These are phyloP conservation scores for Philantomba maxwellii DNA, from an alignment of 2,113 vertebrate genomes.

Conservation along the genomic window DNA sequence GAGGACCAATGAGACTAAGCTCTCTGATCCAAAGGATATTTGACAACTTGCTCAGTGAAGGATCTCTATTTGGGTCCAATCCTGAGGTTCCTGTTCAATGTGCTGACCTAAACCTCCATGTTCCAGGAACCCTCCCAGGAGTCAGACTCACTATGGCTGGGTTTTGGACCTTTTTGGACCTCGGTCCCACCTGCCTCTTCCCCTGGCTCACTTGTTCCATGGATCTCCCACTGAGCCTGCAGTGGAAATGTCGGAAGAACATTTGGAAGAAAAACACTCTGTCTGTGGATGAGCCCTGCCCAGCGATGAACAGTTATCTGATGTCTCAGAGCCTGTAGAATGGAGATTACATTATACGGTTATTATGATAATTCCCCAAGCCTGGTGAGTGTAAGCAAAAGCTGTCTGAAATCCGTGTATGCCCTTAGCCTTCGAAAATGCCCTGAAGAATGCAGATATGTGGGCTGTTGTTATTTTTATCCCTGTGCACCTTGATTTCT, in stretches of 20 bases:
- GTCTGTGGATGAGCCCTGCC: not conserved
- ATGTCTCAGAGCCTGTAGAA: not conserved
- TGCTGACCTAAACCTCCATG: too few relatives aligned
- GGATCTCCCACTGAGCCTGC: not conserved
- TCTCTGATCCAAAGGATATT: not conserved
- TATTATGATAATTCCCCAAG: not conserved
- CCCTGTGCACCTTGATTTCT: not conserved
- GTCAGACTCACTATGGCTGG: not conserved
- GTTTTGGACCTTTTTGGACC: not conserved
- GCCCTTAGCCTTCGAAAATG: not conserved
- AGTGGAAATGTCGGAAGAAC: too few relatives aligned
- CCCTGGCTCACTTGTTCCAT: not conserved
- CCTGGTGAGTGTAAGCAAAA: not conserved
- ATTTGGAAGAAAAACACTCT: not conserved
- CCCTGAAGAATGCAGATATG: not conserved
- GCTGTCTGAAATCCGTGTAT: not conserved
- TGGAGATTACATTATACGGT: not conserved
- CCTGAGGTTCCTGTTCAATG: not conserved
- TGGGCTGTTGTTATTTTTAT: not conserved
- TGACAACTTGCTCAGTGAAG: too few relatives aligned
- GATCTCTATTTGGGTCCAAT: rapidly evolving
- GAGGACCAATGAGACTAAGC: not conserved
- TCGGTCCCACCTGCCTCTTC: not conserved
- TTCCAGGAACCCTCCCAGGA: not conserved
- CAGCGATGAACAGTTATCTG: not conserved